Conservation (phyloP, 1,140 invertebrate genomes). For the Galleria mellonella region DNA sequence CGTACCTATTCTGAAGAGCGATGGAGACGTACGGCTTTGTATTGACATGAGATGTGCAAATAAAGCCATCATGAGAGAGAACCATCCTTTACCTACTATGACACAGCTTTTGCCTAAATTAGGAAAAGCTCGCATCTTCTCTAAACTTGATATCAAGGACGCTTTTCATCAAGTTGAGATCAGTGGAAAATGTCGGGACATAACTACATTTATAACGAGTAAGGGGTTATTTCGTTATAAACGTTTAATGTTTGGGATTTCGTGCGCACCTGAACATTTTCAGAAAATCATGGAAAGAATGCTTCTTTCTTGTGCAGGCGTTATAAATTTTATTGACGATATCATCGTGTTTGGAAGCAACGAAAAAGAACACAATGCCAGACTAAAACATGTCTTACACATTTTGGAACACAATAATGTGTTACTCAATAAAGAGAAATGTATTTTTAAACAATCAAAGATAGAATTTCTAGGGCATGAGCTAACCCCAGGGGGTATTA, state of each 20-base stretch:
- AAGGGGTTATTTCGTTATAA: constrained; percentile 23
- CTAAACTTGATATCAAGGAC: constrained; percentile 26
- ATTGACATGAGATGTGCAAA: constrained; percentile 46
- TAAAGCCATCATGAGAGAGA: constrained; percentile 38
- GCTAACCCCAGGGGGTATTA: too few species aligned
- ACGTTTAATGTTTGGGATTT: constrained; percentile 22
- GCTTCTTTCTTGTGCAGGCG: constrained; percentile 13
- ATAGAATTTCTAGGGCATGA: too few species aligned
- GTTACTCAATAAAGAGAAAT: constrained; percentile 27
- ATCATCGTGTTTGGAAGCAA: constrained; percentile 19
- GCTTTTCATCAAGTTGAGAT: constrained; percentile 24
- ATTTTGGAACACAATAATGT: constrained; percentile 27
- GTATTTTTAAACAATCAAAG: constrained; percentile 4
- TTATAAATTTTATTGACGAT: too few species aligned
- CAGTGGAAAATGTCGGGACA: constrained; percentile 12
- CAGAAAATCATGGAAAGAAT: constrained; percentile 20
- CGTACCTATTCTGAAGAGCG: constrained; percentile 34
- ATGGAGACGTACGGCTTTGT: constrained; percentile 38
- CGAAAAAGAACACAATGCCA: constrained; percentile 26
- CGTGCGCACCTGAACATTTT: constrained; percentile 21
- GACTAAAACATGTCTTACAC: constrained; percentile 21
- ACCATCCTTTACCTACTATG: constrained; percentile 41
- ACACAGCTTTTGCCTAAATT: constrained; percentile 29
- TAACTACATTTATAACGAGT: constrained; percentile 20
- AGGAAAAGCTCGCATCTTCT: constrained; percentile 12